Base-by-base conservation (phyloP, 1,140 invertebrate genomes). In the Schlechtendalia chinensis region DNA sequence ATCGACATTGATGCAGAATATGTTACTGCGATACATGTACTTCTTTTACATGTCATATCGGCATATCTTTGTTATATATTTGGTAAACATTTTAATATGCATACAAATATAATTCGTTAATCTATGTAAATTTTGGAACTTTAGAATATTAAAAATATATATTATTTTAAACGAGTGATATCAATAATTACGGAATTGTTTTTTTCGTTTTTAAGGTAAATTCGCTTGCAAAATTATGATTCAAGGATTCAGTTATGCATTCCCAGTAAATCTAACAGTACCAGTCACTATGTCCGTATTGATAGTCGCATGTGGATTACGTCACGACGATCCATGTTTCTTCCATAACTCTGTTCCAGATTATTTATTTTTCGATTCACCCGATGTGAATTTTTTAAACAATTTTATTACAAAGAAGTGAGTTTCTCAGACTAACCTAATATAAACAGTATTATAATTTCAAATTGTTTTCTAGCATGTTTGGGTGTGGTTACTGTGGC, bases 161-260 rank as follows among this genome's bases (percentile, higher is more conserved):
- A 11, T 17, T 32, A 5, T 16, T 82, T 82, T 39, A 27, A 39
- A 16, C 81, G 80, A 50, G 81, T 82, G 74, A 82, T 17, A 14
- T 72, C 47, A 14, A 54, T 54, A 74, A 74, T 19, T 74, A 5
- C 11, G 5, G 82, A 39, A 39, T n/a, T 82, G 72, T 29, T 85
- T 85, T 22, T 45, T 22, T 22, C 65, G n/a, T 19, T 39, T 8
- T 8, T 17, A 8, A 90, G 89, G 93, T 82, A 97, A 97, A 87
- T 97, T 97, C 84, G 94, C 96, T 22, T 98, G 96, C 87, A 97
- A 97, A 87, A 97, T 98, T 83, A 90, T 96, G 82, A 97, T 98
- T 81, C 96, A 98, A 87, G 94, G 94, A 45, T 97, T 98, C 88
- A 96, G 96, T 85, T 98, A 97, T 85, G 95, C 96, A 0, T 95